Percentiles rank a stretch among this genome's conserved stretches.
These are phyloP conservation scores for Pseudanteris insignis DNA, from an alignment of 2,888 invertebrate genomes.

Conservation along the genomic window DNA sequence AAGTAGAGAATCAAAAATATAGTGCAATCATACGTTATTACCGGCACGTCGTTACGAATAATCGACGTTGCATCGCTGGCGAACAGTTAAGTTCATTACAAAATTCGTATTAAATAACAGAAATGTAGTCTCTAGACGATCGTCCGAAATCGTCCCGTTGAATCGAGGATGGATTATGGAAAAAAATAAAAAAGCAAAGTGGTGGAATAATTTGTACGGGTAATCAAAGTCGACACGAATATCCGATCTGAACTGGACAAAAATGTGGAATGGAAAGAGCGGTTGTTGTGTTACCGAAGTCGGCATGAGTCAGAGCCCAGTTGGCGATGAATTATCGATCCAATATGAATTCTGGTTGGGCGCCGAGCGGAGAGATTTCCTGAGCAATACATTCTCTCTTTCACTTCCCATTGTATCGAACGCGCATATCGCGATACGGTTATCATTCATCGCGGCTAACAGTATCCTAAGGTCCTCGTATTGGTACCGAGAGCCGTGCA, in stretches of 20 bases:
- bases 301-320: slow-evolving; percentile 19
- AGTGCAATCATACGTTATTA: no score
- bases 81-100: slow-evolving; percentile 18
- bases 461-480: slow-evolving; percentile 46
- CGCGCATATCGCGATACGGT: slow-evolving; percentile 59
- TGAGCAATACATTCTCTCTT: slow-evolving; percentile 47
- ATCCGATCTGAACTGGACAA: background rate
- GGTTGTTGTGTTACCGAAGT: no score
- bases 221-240: background rate
- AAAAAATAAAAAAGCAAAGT: no score
- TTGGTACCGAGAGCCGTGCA: slow-evolving; percentile 43
- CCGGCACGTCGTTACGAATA: no score
- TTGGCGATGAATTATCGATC: slow-evolving; percentile 41
- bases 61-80: background rate
- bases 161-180: no score
- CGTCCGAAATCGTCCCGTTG: slow-evolving; percentile 6
- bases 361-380: slow-evolving; percentile 36
- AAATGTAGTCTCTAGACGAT: background rate
- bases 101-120: slow-evolving; percentile 20
- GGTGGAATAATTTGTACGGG: no score
- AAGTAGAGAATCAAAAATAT: no score
- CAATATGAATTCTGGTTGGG: slow-evolving; percentile 39
- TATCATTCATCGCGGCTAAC: slow-evolving; percentile 60
- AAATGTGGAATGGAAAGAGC: no score
- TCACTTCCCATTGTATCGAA: slow-evolving; percentile 56